These are phyloP conservation scores for Dipodomys spectabilis DNA, from an alignment of 2,113 vertebrate genomes.

Conservation along the genomic window DNA sequence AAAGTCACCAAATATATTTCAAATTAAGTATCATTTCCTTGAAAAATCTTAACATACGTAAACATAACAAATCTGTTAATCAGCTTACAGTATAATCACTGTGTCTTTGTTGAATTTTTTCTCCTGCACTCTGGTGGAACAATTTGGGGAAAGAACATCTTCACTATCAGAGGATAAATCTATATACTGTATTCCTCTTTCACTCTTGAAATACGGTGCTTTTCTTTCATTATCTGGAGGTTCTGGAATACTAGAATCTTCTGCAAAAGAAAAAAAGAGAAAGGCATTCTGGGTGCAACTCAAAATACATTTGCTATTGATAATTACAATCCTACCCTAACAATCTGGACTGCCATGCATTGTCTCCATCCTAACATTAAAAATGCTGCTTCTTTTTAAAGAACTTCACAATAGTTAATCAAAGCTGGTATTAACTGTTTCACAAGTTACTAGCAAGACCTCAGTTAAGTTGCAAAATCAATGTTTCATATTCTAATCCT, in stretches of 20 bases:
- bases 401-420: background rate
- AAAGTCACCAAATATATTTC: background rate
- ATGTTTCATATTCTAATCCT: slow-evolving; percentile 8
- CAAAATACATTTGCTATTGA: slow-evolving; percentile 28
- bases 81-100: slow-evolving; percentile 82
- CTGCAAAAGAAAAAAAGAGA: slow-evolving; percentile 71
- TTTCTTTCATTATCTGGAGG: slow-evolving; percentile 86
- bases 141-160: slow-evolving; percentile 72
- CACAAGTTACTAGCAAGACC: background rate
- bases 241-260: slow-evolving; percentile 85
- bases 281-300: slow-evolving; percentile 61
- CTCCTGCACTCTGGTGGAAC: slow-evolving; percentile 46
- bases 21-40: slow-evolving; percentile 8
- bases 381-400: slow-evolving; percentile 22
- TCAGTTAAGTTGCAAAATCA: background rate
- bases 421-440: background rate
- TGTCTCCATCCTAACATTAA: slow-evolving; percentile 16
- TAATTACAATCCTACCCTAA: slow-evolving; percentile 1
- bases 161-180: slow-evolving; percentile 88
- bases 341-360: background rate
- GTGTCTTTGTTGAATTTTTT: slow-evolving; percentile 69
- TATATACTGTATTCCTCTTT: slow-evolving; percentile 87
- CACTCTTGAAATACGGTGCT: slow-evolving; percentile 81
- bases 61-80: slow-evolving; percentile 13
- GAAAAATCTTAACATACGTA: background rate